Evolutionary conservation across 2,113 vertebrate genomes (phyloP), one percentile per base, ranked within the genome.

Genomic region (Pholis gunnellus): DNA sequence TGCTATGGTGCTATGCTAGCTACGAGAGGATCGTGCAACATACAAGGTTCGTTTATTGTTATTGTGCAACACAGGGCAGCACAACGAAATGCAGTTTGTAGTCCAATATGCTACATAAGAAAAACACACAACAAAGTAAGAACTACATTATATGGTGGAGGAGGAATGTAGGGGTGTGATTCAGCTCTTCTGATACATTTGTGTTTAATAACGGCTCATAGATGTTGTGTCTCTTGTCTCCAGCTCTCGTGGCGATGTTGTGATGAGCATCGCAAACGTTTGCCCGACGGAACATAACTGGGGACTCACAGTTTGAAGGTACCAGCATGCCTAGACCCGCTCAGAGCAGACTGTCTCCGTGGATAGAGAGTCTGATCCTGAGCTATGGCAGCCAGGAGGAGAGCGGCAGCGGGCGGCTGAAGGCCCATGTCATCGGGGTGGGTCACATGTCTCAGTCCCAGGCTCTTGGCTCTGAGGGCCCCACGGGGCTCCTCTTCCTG

Each of bases 311-410:
- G 25, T 29, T 38, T 88, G n/a, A 66, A 67, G 42, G 17, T 46
- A 1, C 40, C 17, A 64, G 34, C n/a, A 92, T 92, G 91, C 13
- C 20, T 4, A 74, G 65, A 0, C 0, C 46, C 0, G 15, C 6
- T 6, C 31, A 56, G 14, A 63, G n/a, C 34, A 27, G 14, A 9
- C 56, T 88, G 38, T 36, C 57, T 25, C 92, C 93, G 0, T 94
- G 92, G 92, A 91, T 94, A 9, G 89, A 93, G 66, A 48, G 4
- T 0, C 66, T 93, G 65, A 84, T 94, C 68, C 75, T 81, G 34
- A 71, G 65, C 2, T 83, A 89, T n/a, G 75, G 48, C 72, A 11
- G 10, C 3, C 36, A 18, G 29, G 72, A 82, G 52, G 63, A 13
- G 34, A 3, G 6, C 13, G 20, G 48, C 17, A 4, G n/a, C 9